These are phyloP conservation scores for Polyommatus iphigenia DNA, from an alignment of 2,888 invertebrate species.

Conservation along the genomic window DNA sequence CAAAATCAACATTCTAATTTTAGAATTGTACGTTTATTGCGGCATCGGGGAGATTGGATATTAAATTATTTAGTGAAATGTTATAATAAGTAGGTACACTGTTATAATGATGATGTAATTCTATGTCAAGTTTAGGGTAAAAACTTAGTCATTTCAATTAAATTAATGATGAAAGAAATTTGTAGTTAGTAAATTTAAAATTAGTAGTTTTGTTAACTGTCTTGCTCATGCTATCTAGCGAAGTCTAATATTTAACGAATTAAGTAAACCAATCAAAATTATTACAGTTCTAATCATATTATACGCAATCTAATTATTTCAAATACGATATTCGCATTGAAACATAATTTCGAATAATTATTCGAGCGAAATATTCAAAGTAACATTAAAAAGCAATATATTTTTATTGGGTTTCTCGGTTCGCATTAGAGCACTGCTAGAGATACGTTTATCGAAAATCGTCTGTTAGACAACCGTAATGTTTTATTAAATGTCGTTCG, in stretches of 20 bases:
- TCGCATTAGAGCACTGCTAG: constrained; percentile 31
- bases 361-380: constrained; percentile 10
- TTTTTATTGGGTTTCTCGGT: constrained; percentile 30
- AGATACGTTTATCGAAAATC: constrained; percentile 67
- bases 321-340: background rate
- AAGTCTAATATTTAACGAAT: background rate
- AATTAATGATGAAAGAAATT: too few species aligned
- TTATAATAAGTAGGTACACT: too few species aligned
- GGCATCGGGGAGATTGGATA: background rate
- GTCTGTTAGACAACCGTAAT: constrained; percentile 69
- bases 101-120: too few species aligned
- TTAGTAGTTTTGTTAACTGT: too few species aligned
- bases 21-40: background rate
- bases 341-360: background rate
- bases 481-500: constrained; percentile 80
- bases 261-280: background rate
- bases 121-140: too few species aligned
- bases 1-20: constrained; percentile 3
- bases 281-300: background rate
- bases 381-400: constrained; percentile 29
- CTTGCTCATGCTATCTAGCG: background rate
- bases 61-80: too few species aligned
- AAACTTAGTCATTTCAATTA: too few species aligned
- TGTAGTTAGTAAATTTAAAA: too few species aligned
- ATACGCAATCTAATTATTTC: background rate